These are phyloP conservation scores for Tinamus guttatus DNA, from an alignment of 2,113 vertebrate species.

Conservation along the genomic window DNA sequence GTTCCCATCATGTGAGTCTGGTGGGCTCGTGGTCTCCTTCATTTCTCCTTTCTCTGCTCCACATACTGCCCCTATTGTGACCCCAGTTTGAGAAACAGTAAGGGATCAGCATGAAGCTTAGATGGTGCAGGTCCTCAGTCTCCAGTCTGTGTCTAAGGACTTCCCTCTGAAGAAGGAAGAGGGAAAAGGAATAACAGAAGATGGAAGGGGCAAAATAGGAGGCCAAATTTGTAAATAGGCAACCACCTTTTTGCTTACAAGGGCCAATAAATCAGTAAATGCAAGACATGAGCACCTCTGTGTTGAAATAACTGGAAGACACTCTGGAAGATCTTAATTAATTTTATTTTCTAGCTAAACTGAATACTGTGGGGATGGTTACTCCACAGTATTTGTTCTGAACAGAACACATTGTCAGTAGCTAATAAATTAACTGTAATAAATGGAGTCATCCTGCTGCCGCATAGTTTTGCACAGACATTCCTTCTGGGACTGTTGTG, in stretches of 20 bases:
- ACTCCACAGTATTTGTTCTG: slow-evolving; percentile 18
- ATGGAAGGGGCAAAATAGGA: background rate
- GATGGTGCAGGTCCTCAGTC: background rate
- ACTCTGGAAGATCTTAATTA: background rate
- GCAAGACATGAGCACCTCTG: background rate
- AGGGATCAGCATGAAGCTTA: background rate
- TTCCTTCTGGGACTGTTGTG: background rate
- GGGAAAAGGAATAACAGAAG: background rate
- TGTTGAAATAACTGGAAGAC: background rate
- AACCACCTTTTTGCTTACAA: background rate
- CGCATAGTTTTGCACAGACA: accelerated
- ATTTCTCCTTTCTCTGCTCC: background rate
- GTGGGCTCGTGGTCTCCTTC: background rate
- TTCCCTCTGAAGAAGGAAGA: background rate
- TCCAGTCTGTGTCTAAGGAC: background rate
- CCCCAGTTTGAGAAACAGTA: background rate
- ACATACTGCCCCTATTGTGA: background rate
- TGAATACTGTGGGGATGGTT: background rate
- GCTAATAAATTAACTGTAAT: slow-evolving; percentile 30
- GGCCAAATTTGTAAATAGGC: background rate
- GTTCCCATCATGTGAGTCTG: background rate
- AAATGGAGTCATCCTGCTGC: slow-evolving; percentile 24
- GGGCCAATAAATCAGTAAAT: background rate
- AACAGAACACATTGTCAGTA: slow-evolving; percentile 14
- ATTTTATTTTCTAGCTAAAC: background rate